These are phyloP conservation scores for Ptilodon capucinus DNA, from an alignment of 2,888 invertebrate genomes.

Conservation along the genomic window DNA sequence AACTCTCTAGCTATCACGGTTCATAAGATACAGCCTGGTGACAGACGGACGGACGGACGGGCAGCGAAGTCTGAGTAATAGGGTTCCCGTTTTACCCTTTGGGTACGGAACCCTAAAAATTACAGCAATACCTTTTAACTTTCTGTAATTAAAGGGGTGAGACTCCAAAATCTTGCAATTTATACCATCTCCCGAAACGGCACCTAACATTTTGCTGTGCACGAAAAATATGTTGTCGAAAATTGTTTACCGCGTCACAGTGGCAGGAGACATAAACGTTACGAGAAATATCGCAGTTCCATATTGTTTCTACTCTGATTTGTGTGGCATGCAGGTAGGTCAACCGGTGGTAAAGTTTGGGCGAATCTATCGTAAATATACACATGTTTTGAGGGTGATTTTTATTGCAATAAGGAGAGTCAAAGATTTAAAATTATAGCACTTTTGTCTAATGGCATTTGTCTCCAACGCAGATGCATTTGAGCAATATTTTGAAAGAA, in stretches of 20 bases:
- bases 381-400: background rate
- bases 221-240: conserved; percentile 49
- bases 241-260: conserved; percentile 39
- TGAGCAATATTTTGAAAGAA: too few relatives aligned
- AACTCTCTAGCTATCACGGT: too few relatives aligned
- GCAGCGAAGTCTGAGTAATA: too few relatives aligned
- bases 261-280: background rate
- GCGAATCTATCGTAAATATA: background rate
- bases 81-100: too few relatives aligned
- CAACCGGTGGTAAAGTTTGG: background rate
- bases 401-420: conserved; percentile 29
- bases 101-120: too few relatives aligned
- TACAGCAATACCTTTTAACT: too few relatives aligned
- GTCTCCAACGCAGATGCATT: too few relatives aligned
- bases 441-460: too few relatives aligned
- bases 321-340: background rate
- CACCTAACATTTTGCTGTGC: conserved; percentile 37
- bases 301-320: background rate
- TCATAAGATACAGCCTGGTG: too few relatives aligned
- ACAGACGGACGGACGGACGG: too few relatives aligned
- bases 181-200: conserved; percentile 6
- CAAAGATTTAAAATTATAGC: conserved; percentile 29
- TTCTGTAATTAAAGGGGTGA: too few relatives aligned
- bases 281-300: conserved; percentile 8
- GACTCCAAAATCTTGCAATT: conserved; percentile 5